A percentile compares a stretch with the other conserved stretches of the same genome.
These are phyloP conservation scores for Aurelia aurita complex sp. Pacific DNA, from an alignment of 30 jellyfish, hydroid and myxozoan genomes.

Conservation along the genomic window DNA sequence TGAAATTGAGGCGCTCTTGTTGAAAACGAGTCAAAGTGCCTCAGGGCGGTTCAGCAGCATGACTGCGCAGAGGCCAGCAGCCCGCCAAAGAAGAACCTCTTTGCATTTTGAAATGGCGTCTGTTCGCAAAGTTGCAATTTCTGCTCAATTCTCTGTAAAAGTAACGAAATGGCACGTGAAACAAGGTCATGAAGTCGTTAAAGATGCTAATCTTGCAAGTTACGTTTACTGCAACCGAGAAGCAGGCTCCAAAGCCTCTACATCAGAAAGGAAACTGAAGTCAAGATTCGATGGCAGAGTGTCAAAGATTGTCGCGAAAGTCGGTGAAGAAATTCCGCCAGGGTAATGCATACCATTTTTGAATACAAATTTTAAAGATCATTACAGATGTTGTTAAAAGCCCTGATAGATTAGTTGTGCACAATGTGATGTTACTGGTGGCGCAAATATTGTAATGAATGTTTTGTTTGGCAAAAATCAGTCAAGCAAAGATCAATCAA, in stretches of 20 bases:
- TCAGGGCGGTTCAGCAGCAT: too few relatives aligned
- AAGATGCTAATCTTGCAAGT: slow-evolving; percentile 76
- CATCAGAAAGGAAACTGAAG: slow-evolving; percentile 75
- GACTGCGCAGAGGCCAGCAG: not conserved
- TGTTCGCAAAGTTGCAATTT: slow-evolving; percentile 71
- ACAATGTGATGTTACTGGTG: too few relatives aligned
- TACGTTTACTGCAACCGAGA: slow-evolving; percentile 59
- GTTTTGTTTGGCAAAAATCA: too few relatives aligned
- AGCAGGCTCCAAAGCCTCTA: slow-evolving; percentile 17
- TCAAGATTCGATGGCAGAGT: slow-evolving; percentile 87
- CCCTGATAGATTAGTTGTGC: too few relatives aligned
- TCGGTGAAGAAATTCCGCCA: slow-evolving; percentile 62
- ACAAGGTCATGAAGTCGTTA: slow-evolving; percentile 71
- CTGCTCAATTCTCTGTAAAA: slow-evolving; percentile 64
- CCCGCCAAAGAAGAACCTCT: slow-evolving; percentile 38
- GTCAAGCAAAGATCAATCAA: too few relatives aligned
- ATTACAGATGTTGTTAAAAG: too few relatives aligned
- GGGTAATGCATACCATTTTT: slow-evolving; percentile 60
- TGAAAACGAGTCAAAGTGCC: too few relatives aligned
- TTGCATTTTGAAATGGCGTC: slow-evolving; percentile 62
- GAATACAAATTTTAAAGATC: too few relatives aligned
- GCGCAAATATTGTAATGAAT: too few relatives aligned
- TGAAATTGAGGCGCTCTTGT: too few relatives aligned
- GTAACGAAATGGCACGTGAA: slow-evolving; percentile 87
- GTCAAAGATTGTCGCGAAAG: slow-evolving; percentile 56